Conservation (phyloP, 2,113 vertebrate genomes). For the Corapipo altera region DNA sequence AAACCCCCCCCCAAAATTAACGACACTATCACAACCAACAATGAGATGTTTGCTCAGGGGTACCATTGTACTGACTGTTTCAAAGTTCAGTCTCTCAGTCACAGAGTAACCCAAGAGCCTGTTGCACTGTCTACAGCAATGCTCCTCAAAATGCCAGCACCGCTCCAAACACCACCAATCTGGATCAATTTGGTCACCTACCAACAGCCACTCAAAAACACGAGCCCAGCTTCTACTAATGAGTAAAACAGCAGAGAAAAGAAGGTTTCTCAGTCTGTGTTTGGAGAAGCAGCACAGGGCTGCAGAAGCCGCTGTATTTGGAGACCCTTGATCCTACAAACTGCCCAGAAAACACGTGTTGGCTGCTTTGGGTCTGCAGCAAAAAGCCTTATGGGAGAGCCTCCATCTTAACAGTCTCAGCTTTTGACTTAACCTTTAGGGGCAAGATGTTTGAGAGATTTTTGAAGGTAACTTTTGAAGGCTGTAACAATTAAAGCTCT, state of each 20-base stretch:
- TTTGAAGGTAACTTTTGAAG: not conserved
- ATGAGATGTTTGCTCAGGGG: not conserved
- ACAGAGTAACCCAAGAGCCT: not conserved
- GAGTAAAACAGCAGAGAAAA: not conserved
- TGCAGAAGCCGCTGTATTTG: not conserved
- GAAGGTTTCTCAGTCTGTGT: not conserved
- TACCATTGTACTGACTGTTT: not conserved
- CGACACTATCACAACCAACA: not conserved
- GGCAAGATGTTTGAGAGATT: not conserved
- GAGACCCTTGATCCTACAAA: fast-evolving
- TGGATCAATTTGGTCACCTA: not conserved
- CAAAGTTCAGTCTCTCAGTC: not conserved
- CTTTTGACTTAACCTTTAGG: not conserved
- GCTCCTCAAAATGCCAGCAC: not conserved
- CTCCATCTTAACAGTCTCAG: not conserved
- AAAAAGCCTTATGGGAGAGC: not conserved
- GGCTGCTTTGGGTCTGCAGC: not conserved
- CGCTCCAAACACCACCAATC: not conserved
- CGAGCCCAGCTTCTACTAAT: not conserved
- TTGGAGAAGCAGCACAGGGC: not conserved
- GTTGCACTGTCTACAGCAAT: not conserved
- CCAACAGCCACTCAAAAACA: not conserved
- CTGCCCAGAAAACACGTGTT: not conserved
- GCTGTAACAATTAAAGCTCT: not conserved
- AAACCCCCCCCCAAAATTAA: not conserved